These are phyloP conservation scores for Drosophila melanogaster DNA, from an alignment of 1,140 invertebrate genomes.

Conservation along the genomic window Release_6_plus_ISO1_MT NC_004354.4:8893501-8894000, in stretches of 20 bases:
- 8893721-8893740: background rate
- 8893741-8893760: background rate
- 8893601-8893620: constrained; percentile 47
- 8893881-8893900: background rate
- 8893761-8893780: background rate
- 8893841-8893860: background rate
- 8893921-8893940: constrained; percentile 5
- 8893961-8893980: constrained; percentile 23
- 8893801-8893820: background rate
- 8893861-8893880: background rate
- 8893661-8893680: constrained; percentile 36
- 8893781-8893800: background rate
- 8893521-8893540: constrained; percentile 62
- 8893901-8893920: constrained; percentile 11
- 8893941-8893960: constrained; percentile 3
- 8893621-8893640: constrained; percentile 52
- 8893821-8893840: background rate
- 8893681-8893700: constrained; percentile 20
- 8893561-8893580: constrained; percentile 39
- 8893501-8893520: constrained; percentile 17
- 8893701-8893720: background rate
- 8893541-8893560: constrained; percentile 51
- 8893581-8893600: constrained; percentile 60
- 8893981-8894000: constrained; percentile 42
- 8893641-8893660: constrained; percentile 33